Conservation (phyloP, 2,797 vertebrate species). For the Sebastes alutus region DNA sequence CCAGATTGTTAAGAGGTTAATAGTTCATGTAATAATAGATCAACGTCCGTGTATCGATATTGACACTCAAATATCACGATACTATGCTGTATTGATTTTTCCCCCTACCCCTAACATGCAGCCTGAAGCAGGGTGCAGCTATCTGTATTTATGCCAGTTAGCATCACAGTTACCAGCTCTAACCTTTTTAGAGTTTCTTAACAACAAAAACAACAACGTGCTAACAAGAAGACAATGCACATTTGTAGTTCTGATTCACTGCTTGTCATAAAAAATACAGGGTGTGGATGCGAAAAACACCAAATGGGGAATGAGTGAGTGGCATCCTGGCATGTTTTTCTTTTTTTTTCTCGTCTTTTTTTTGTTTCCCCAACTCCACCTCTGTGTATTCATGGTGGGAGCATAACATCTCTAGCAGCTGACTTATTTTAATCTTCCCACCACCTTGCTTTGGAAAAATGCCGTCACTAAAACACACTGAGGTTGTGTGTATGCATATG, state of each 20-base stretch:
- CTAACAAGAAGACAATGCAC: background rate
- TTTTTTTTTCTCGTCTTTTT: background rate
- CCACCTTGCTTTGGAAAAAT: conserved; percentile 35
- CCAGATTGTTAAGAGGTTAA: too few relatives aligned
- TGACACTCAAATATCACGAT: too few relatives aligned
- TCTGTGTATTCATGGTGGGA: conserved; percentile 7
- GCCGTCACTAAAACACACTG: conserved; percentile 12
- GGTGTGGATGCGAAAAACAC: conserved; percentile 36
- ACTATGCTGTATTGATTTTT: too few relatives aligned
- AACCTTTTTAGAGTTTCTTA: background rate
- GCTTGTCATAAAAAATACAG: conserved; percentile 18
- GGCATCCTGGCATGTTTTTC: conserved; percentile 13
- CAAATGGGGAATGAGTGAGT: conserved; percentile 4
- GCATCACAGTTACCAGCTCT: background rate
- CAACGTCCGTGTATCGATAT: too few relatives aligned
- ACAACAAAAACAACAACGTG: background rate
- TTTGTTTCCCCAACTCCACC: conserved; percentile 7
- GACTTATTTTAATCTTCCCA: conserved; percentile 3
- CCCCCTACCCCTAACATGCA: background rate
- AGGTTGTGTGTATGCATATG: background rate
- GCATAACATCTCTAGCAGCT: background rate
- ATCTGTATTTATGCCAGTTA: background rate
- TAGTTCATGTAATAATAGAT: too few relatives aligned
- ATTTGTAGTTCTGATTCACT: background rate
- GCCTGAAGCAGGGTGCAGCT: background rate